Base-by-base conservation (phyloP, 2,797 vertebrate species). In the Amazona ochrocephala region DNA sequence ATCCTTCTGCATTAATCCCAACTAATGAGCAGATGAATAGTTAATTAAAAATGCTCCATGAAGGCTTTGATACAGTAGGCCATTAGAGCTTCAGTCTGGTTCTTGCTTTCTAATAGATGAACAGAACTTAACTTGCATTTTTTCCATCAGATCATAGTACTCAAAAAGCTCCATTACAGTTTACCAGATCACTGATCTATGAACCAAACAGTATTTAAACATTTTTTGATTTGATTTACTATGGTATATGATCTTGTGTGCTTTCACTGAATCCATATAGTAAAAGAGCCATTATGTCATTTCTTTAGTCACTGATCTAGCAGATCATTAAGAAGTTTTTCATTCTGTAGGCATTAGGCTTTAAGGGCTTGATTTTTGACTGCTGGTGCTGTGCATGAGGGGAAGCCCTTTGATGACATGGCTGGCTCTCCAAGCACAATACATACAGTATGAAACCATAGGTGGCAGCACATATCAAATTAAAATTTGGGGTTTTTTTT, bases 131-230 rank as follows among this genome's bases (percentile, higher is more conserved):
- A 78, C 94, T 96, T 89, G 65, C 81, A 66, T 95, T 95, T 96
- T 94, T 96, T 92, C 88, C 90, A 70, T 89, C 26, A 88, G 85
- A 95, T 95, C 87, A 80, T 88, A 89, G 91, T 76, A 84, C 90
- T 92, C 72, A 89, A 60, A 90, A 94, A 96, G 30, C 76, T 95
- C 89, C 86, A 95, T 94, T 96, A 90, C 75, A 95, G 86, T 96
- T 96, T 97, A 91, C 90, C 95, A 95, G 95, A 95, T 82, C 93
- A 96, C 72, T 96, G 92, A 94, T 94, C 94, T 96, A 90, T 93
- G 93, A 95, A 93, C 92, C 81, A 97, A 97, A 97, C 95, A 97
- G 71, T 88, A 93, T 96, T 97, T 97, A 91, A 97, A 96, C 94
- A 95, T 95, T 94, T 95, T 87, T 82, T 84, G 72, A 89, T 95